Percentiles rank a stretch among this genome's conserved stretches.
These are phyloP conservation scores for Aphelenchoides fujianensis DNA, from an alignment of 1,140 invertebrate genomes.

Conservation along the genomic window DNA sequence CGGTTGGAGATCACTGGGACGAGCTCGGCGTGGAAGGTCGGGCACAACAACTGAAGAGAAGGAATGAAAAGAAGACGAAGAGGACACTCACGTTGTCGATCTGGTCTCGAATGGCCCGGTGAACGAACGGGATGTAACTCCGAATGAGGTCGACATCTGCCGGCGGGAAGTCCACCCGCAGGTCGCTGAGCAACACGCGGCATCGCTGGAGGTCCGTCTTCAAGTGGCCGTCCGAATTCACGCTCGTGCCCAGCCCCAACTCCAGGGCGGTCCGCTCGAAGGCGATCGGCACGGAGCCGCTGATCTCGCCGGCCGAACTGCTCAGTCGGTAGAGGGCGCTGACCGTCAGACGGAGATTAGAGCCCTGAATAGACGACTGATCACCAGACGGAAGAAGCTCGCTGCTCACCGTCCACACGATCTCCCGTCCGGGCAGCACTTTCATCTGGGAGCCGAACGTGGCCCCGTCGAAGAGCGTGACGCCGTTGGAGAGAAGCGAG, in stretches of 20 bases:
- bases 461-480: conserved; percentile 38
- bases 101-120: conserved; percentile 46
- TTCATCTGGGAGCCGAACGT: conserved; percentile 42
- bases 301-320: conserved; percentile 43
- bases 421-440: conserved; percentile 40
- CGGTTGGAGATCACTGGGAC: conserved; percentile 58
- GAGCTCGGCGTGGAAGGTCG: conserved; percentile 54
- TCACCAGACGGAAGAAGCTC: background rate
- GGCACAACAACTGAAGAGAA: conserved; percentile 54
- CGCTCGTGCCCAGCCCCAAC: conserved; percentile 39
- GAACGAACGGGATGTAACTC: conserved; percentile 56
- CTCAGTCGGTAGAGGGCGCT: conserved; percentile 39
- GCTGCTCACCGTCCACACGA: conserved; percentile 48
- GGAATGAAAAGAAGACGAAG: background rate
- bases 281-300: conserved; percentile 55
- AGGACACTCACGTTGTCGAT: conserved; percentile 50
- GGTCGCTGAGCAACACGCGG: conserved; percentile 45
- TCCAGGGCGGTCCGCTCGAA: conserved; percentile 54
- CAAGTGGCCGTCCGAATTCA: conserved; percentile 53
- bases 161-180: conserved; percentile 45
- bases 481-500: conserved; percentile 37
- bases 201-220: conserved; percentile 56
- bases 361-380: conserved; percentile 34
- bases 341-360: conserved; percentile 50
- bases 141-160: conserved; percentile 46